Base-by-base conservation (phyloP, 37 sponge, comb jelly and placozoan species). In the Agelas oroides region DNA sequence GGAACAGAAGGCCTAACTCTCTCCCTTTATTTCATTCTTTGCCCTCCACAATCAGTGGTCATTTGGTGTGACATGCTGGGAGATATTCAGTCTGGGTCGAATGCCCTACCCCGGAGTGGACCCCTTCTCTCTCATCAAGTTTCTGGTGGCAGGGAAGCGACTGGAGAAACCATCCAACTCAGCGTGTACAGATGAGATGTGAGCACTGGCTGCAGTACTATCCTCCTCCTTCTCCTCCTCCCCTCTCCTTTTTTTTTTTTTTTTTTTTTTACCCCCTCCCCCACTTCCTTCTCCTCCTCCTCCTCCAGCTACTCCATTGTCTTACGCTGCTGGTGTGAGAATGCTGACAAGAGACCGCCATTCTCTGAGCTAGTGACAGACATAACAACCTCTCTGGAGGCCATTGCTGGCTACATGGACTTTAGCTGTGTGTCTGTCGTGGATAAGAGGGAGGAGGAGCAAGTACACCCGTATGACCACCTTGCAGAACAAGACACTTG, bases 351-450 rank as follows among this genome's bases (percentile, higher is more conserved):
- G 21, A 69, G 70, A 16, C 70, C 70, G 15, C 34, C 34, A 31
- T 69, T 69, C 37, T 31, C 34, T 69, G 34, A 69, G 30, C 70
- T 69, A 5, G 70, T 69, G 34, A 5, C 8, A 13, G 27, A 11
- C 21, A 31, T 69, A 19, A 8, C 30, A 25, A 35, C 34, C 30
- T 5, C 27, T 21, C 70, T 69, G 70, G 37, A 69, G 27, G 21
- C 30, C 34, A 20, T 69, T 20, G 70, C 70, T 69, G 37, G 37
- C 34, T 69, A 69, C 70, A 69, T 69, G 70, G 70, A 69, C 34
- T 69, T 69, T 46, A 46, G 46, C 8, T 46, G 46, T 46, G 46
- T 46, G 46, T 46, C 46, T 8, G 8, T 46, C 8, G 46, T 46
- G 46, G 46, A 3, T 46, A 46, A n/a, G n/a, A n/a, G 46, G 8